A percentile compares a stretch with the other conserved stretches of the same genome.
These are phyloP conservation scores for Adela reaumurella DNA, from an alignment of 2,888 invertebrate species.

Conservation along the genomic window DNA sequence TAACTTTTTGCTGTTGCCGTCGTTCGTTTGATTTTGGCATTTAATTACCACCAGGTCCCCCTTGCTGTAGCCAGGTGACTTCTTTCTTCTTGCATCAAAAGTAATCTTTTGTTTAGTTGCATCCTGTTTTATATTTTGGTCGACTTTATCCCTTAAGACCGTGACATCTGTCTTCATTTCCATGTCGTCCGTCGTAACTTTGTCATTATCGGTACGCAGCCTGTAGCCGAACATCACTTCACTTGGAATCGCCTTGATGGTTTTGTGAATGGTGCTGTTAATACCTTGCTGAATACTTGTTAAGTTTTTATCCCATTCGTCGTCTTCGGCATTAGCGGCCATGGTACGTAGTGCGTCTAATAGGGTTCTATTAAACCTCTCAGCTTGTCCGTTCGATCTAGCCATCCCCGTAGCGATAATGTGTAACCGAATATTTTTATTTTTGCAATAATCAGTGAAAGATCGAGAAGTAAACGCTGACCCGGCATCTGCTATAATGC, in stretches of 20 bases:
- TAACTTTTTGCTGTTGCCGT: slow-evolving; percentile 11
- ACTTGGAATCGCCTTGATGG: slow-evolving; percentile 15
- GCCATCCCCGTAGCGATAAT: slow-evolving; percentile 12
- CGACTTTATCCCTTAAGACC: neutral
- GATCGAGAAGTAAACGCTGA: no score
- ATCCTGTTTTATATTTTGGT: slow-evolving; percentile 2
- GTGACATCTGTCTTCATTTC: neutral
- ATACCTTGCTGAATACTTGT: slow-evolving; percentile 17
- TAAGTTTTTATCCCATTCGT: slow-evolving; percentile 17
- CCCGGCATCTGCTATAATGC: neutral
- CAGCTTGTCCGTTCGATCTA: slow-evolving; percentile 17
- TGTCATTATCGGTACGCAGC: slow-evolving; percentile 9
- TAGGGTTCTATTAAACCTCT: slow-evolving; percentile 17
- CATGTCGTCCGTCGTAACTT: slow-evolving; percentile 6
- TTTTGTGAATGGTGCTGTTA: slow-evolving; percentile 16
- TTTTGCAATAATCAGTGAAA: no score
- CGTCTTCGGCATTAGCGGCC: slow-evolving; percentile 13
- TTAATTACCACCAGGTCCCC: slow-evolving; percentile 5
- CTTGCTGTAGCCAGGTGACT: neutral
- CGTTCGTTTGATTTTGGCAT: slow-evolving; percentile 4
- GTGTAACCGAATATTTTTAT: slow-evolving; percentile 10
- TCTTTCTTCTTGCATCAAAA: slow-evolving; percentile 1
- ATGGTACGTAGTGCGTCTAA: slow-evolving; percentile 16
- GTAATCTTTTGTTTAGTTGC: slow-evolving; percentile 1
- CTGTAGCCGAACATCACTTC: slow-evolving; percentile 16